A percentile compares a stretch with the other conserved stretches of the same genome.
phyloP scores from a whole-genome alignment of 2,113 vertebrate genomes.

The Orientallactaga bullata region DNA sequence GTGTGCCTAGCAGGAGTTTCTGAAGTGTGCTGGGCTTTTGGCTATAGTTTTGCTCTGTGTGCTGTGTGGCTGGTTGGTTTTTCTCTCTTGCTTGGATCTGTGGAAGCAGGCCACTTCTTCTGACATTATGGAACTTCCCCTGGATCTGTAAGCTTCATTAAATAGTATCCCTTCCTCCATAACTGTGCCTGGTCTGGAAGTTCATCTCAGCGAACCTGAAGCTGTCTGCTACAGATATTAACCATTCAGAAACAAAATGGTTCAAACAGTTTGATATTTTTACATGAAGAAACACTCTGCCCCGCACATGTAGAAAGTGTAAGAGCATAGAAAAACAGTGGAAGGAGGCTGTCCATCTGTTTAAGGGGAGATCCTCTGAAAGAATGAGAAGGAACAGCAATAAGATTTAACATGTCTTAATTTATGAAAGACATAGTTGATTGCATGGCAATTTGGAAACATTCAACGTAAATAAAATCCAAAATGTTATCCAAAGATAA shows the following conservation, averaged over 20 bases:
- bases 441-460: neutral
- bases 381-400: neutral
- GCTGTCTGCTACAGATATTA: too few species aligned
- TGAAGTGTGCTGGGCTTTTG: too few species aligned
- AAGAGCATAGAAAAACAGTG: neutral
- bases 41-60: too few species aligned
- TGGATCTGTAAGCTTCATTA: too few species aligned
- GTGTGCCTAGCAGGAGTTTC: too few species aligned
- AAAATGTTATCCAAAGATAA: neutral
- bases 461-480: slow-evolving; percentile 23
- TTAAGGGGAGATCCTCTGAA: neutral
- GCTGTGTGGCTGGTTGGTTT: too few species aligned
- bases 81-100: too few species aligned
- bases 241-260: neutral
- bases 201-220: too few species aligned
- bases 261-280: neutral
- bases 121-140: too few species aligned
- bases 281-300: neutral
- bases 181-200: too few species aligned
- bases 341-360: neutral
- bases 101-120: too few species aligned
- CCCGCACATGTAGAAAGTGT: neutral
- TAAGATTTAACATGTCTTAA: neutral
- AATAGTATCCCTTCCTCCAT: too few species aligned
- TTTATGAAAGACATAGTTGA: neutral